Conservation (phyloP, 2,888 invertebrate species). For the Cephus rjabovi region DNA sequence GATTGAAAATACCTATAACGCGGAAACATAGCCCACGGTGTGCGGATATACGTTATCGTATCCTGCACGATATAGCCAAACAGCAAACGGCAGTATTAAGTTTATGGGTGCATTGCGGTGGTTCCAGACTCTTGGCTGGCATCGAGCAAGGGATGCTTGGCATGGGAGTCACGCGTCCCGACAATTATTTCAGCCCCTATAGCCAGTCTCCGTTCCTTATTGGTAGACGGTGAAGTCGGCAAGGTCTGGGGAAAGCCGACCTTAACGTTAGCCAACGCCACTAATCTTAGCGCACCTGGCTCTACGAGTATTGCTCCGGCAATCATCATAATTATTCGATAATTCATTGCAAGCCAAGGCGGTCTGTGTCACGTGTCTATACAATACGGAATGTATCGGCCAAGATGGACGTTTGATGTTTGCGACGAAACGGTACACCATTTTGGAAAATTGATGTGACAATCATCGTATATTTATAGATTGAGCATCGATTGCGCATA, state of each 20-base stretch:
- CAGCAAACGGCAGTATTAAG: slow-evolving; percentile 50
- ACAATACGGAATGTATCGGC: background rate
- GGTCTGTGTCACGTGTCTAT: background rate
- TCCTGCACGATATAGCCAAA: slow-evolving; percentile 29
- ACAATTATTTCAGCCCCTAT: slow-evolving; percentile 59
- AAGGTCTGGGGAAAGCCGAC: slow-evolving; percentile 30
- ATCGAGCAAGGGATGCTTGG: slow-evolving; percentile 49
- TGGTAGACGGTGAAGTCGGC: slow-evolving; percentile 37
- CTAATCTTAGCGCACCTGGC: slow-evolving; percentile 52
- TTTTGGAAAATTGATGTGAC: too few relatives aligned
- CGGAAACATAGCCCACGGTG: slow-evolving; percentile 27
- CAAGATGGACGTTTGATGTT: too few relatives aligned
- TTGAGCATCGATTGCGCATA: too few relatives aligned
- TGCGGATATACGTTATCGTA: slow-evolving; percentile 44
- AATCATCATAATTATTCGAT: slow-evolving; percentile 48
- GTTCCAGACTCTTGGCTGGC: slow-evolving; percentile 49
- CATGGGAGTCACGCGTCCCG: slow-evolving; percentile 60
- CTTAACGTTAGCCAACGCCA: slow-evolving; percentile 37
- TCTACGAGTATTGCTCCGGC: slow-evolving; percentile 35
- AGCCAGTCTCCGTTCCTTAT: slow-evolving; percentile 37
- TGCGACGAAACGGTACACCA: too few relatives aligned
- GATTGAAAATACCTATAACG: slow-evolving; percentile 35
- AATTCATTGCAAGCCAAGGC: slow-evolving; percentile 22
- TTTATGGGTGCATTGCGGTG: slow-evolving; percentile 62
- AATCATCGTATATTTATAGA: too few relatives aligned